Conservation (phyloP, 1,140 invertebrate species). For the Coboldia fuscipes region DNA sequence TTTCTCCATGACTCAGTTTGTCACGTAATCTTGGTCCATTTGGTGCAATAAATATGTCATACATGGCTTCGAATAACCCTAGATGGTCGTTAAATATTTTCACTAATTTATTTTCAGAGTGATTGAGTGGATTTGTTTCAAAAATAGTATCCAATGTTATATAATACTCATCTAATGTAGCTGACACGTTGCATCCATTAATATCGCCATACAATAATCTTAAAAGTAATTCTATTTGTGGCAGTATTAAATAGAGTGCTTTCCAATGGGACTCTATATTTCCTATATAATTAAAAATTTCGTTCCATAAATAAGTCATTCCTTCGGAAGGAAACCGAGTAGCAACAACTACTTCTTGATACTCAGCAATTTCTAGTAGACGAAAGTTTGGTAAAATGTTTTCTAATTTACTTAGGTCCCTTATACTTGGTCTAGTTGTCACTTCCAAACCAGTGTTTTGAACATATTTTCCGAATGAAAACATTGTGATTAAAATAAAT, state of each 20-base stretch:
- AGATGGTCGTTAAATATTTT: slow-evolving; percentile 2
- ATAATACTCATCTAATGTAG: slow-evolving; percentile 8
- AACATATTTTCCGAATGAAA: no score
- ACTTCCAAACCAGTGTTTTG: no score
- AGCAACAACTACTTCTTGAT: no score
- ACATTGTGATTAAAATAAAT: no score
- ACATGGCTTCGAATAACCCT: slow-evolving; percentile 3
- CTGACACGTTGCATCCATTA: slow-evolving; percentile 6
- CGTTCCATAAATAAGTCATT: no score
- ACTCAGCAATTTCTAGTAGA: no score
- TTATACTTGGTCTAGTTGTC: no score
- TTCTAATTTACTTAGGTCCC: no score
- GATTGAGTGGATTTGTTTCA: slow-evolving; percentile 1
- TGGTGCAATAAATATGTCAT: slow-evolving; percentile 7
- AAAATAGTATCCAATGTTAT: slow-evolving; percentile 8
- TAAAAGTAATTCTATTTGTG: slow-evolving; percentile 8
- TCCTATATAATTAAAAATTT: no score
- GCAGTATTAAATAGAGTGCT: slow-evolving; percentile 5
- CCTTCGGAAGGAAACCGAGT: no score
- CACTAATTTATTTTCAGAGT: not conserved
- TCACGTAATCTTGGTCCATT: slow-evolving; percentile 8
- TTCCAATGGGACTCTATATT: no score
- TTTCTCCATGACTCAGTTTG: slow-evolving; percentile 9
- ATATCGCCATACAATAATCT: slow-evolving; percentile 5
- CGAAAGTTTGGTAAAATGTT: no score